Percentiles rank a stretch among this genome's conserved stretches.
These are phyloP conservation scores for Aphelocoma coerulescens DNA, from an alignment of 2,113 vertebrate genomes.

Conservation along the genomic window DNA sequence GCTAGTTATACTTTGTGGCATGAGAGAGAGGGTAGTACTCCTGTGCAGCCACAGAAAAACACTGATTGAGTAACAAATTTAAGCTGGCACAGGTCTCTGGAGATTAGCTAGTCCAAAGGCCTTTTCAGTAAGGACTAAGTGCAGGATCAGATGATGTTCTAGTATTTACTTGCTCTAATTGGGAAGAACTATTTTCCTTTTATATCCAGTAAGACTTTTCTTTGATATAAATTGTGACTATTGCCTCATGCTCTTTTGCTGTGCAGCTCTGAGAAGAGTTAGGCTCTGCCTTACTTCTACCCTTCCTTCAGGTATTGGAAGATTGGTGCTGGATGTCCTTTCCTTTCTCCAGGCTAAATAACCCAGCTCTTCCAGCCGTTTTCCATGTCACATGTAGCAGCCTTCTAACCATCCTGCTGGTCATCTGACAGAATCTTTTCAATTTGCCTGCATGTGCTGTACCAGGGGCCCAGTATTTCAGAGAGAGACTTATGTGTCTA, in stretches of 20 bases:
- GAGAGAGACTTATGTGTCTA: not conserved
- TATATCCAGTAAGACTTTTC: not conserved
- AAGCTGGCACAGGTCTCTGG: not conserved
- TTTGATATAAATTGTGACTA: not conserved
- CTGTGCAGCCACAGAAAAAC: not conserved
- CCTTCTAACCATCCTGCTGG: not conserved
- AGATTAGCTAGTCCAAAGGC: not conserved
- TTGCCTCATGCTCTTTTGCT: not conserved
- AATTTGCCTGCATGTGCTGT: not conserved
- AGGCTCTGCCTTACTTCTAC: not conserved
- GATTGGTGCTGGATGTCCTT: not conserved
- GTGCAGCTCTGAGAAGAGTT: not conserved
- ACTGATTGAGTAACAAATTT: not conserved
- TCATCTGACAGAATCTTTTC: not conserved
- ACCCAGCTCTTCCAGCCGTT: not conserved
- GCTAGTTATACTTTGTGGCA: not conserved
- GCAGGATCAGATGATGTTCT: not conserved
- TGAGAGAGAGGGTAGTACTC: not conserved
- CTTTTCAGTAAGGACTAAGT: not conserved
- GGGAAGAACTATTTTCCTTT: not conserved
- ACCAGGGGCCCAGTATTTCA: not conserved
- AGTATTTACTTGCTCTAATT: not conserved
- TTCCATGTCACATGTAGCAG: fast-evolving
- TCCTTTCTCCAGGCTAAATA: not conserved
- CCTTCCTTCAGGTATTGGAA: not conserved